Base-by-base conservation (phyloP, 2,888 invertebrate species). In the Microchrysa polita region DNA sequence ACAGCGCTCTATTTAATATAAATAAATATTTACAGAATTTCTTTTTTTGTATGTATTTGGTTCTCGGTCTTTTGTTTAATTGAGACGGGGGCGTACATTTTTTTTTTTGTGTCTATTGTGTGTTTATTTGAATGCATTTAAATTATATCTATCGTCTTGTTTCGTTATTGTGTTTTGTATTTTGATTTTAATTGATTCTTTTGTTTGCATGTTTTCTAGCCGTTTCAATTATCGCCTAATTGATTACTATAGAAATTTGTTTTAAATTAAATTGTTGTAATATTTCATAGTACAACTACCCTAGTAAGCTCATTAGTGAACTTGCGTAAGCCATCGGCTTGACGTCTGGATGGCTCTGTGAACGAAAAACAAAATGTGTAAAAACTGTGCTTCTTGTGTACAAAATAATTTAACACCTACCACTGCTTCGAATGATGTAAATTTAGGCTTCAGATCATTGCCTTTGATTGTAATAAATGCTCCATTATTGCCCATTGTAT, bases 401-500 rank as follows among this genome's bases (percentile, higher is more conserved):
- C n/a, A n/a, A 5, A 7, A 65, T 44, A 1, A 1, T 16, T 48
- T 42, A 73, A 71, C 78, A 88, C 93, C 89, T 88, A 97, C 96
- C 90, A 96, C 98, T 82, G 97, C 96, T 83, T 93, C 93, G 85
- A 97, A 99, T 5, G 95, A 92, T 73, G 92, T 93, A 86, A 93
- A 97, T 79, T 93, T 90, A 60, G 98, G 98, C 83, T 89, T 91
- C 87, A 98, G 91, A 84, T 95, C 93, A 83, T 91, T 92, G 75
- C 98, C 99, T 77, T 91, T 94, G 83, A 99, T 90, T 79, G 92
- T 97, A 82, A 99, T 97, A 87, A 95, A 98, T 80, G 99, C 98
- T 83, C 98, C 99, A 86, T 93, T 92, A 88, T 99, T 99, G 80
- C 96, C 97, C 96, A 99, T 98, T 74, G 96, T 95, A 91, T 98